Evolutionary conservation across 2,888 invertebrate genomes (phyloP), one percentile per base, ranked within the genome.

Genomic region (Clanis bilineata): DNA sequence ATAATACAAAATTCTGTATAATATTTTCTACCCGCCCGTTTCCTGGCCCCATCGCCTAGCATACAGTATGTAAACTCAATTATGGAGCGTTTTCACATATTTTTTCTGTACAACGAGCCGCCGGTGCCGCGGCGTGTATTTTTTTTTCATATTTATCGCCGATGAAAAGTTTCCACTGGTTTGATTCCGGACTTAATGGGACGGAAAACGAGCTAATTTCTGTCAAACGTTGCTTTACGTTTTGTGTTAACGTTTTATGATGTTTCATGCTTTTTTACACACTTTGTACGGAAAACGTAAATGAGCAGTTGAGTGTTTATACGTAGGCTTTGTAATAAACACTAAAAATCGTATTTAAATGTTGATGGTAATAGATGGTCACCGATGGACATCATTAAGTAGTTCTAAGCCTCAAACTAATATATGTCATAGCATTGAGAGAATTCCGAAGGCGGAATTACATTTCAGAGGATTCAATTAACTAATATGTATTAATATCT

Each of bases 21-120:
- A 18, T 18, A 41, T 18, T 15, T 15, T 2, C 3, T 22, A 7
- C n/a, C 23, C 55, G 18, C 56, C 36, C 12, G 15, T 60, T 32
- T 51, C 28, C 1, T 68, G 63, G 68, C 65, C 67, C 36, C 61
- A 43, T 61, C 62, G 54, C 58, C 61, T 58, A 62, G 58, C 63
- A 66, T 68, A 64, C 65, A 66, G 68, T 68, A 70, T 68, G 66
- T 67, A 68, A 64, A 66, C 66, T 63, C 67, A 68, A 68, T 70
- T 70, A 70, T 64, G 21, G 45, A 61, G 58, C 62, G 57, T 63
- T 67, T 64, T 45, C 59, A 39, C 63, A 62, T 61, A 57, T 65
- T 63, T 62, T 60, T 57, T 15, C 32, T 32, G 5, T 41, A 41
- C 10, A 23, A 25, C 32, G 32, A 28, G 18, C 18, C 23, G 18